These are phyloP conservation scores for Lamellibrachia luymesi DNA, from an alignment of 1,140 invertebrate genomes.

Conservation along the genomic window DNA sequence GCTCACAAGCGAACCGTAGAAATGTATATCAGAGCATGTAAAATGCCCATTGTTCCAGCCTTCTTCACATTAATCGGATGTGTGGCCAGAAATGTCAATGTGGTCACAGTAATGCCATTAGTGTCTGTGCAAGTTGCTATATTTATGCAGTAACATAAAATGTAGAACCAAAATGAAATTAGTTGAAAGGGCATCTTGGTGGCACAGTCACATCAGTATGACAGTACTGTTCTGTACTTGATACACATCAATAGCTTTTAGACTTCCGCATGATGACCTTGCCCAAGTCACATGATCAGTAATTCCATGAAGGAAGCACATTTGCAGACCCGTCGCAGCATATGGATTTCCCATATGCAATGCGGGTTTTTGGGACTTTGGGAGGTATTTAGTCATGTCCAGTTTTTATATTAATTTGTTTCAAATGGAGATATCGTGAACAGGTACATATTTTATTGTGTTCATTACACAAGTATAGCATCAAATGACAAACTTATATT, in stretches of 20 bases:
- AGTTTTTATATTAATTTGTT: no score
- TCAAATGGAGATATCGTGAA: no score
- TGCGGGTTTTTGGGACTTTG: no score
- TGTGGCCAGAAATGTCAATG: neutral
- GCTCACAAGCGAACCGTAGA: neutral
- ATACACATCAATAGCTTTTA: constrained; percentile 1
- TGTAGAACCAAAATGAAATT: neutral
- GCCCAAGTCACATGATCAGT: neutral
- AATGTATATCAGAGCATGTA: neutral
- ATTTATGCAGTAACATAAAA: neutral
- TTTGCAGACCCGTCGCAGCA: neutral
- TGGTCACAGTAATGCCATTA: neutral
- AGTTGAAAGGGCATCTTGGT: neutral
- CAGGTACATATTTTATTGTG: no score
- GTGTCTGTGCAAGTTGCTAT: neutral
- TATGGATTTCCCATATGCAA: neutral
- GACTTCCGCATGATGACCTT: neutral
- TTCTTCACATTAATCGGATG: neutral
- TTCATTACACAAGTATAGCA: no score
- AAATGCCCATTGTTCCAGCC: neutral
- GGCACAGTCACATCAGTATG: neutral
- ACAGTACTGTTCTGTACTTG: neutral
- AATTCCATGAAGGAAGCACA: no score
- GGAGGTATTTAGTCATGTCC: no score
- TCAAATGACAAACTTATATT: no score